Percentiles rank a stretch among this genome's conserved stretches.
phyloP scores from a whole-genome alignment of 2,113 vertebrate genomes.

The Peromyscus polionotus region DNA sequence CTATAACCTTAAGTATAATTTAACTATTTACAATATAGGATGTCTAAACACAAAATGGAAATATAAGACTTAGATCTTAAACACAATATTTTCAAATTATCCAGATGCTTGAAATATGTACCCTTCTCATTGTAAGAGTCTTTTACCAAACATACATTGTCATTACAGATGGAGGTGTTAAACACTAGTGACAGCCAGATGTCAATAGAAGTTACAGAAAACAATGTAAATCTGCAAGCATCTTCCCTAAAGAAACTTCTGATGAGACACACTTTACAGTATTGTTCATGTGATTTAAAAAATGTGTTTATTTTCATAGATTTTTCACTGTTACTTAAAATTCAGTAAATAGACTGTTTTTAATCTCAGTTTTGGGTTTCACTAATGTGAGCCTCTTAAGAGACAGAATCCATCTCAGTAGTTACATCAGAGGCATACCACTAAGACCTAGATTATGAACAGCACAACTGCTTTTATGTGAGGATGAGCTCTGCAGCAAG shows the following conservation, averaged over 20 bases:
- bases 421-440: not conserved
- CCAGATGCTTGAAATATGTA: not conserved
- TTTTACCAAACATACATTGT: not conserved
- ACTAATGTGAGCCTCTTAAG: not conserved
- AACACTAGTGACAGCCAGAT: not conserved
- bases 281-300: not conserved
- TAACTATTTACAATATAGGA: not conserved
- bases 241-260: not conserved
- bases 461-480: not conserved
- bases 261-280: not conserved
- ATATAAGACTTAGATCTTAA: not conserved
- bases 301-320: not conserved
- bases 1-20: not conserved
- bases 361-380: not conserved
- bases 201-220: not conserved
- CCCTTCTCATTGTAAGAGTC: not conserved
- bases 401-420: not conserved
- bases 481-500: not conserved
- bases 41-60: not conserved
- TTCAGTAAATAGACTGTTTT: not conserved
- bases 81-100: not conserved
- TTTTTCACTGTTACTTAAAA: not conserved
- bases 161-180: not conserved
- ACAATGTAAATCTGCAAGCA: not conserved
- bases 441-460: not conserved